A percentile compares a stretch with the other conserved stretches of the same genome.
Conservation (phyloP, 2,113 vertebrate genomes). For the Nematolebias whitei region DNA sequence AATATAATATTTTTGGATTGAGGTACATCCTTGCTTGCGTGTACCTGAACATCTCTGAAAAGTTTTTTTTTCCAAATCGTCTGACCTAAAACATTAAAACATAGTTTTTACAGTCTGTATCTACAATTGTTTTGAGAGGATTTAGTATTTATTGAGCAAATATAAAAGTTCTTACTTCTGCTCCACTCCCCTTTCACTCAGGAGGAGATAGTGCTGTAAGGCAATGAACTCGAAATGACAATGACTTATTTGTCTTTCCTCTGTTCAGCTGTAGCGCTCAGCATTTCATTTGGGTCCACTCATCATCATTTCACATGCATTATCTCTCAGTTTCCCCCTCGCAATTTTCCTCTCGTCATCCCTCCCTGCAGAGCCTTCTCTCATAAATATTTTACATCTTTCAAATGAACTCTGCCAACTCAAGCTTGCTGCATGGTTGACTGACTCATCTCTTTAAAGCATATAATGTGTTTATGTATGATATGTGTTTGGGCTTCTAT, state of each 20-base stretch:
- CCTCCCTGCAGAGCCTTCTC: conserved; percentile 54
- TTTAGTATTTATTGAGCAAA: conserved; percentile 8
- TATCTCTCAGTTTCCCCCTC: conserved; percentile 23
- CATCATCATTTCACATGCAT: conserved; percentile 41
- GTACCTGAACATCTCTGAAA: neutral
- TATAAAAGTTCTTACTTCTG: neutral
- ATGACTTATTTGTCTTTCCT: conserved; percentile 57
- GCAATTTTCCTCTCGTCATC: conserved; percentile 55
- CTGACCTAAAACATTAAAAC: neutral
- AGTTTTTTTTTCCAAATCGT: neutral
- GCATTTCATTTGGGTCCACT: conserved; percentile 30
- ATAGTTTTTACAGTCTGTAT: too few species aligned
- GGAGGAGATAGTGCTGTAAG: conserved; percentile 21
- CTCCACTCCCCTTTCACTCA: conserved; percentile 19
- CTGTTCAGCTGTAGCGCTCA: conserved; percentile 37
- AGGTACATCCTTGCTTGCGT: neutral
- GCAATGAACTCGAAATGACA: conserved; percentile 68
- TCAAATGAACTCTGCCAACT: conserved; percentile 75
- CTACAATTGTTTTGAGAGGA: neutral
- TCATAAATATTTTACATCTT: conserved; percentile 79
- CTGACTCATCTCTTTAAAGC: conserved; percentile 45
- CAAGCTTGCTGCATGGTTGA: conserved; percentile 47
- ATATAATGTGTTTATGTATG: conserved; percentile 33
- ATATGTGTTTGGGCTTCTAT: conserved; percentile 1
- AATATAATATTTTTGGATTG: too few species aligned